Base-by-base conservation (phyloP, 1,140 invertebrate genomes). In the Dendroctonus valens region DNA sequence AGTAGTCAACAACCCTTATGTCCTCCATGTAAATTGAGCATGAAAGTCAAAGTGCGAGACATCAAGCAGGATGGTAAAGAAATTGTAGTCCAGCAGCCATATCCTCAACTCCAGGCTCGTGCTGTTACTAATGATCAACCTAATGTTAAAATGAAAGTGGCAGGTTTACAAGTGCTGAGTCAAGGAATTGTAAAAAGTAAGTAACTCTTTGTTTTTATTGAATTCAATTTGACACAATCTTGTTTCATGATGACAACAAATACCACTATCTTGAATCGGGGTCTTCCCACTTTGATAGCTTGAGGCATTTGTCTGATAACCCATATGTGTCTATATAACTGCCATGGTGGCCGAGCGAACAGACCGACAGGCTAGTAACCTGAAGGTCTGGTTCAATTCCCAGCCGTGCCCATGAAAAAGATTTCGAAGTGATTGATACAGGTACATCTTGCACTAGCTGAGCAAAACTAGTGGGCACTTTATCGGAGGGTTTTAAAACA, bases 371-470 rank as follows among this genome's bases (percentile, higher is more conserved):
- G n/a, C n/a, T n/a, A n/a, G n/a, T n/a, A n/a, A n/a, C n/a, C n/a
- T n/a, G n/a, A n/a, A n/a, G n/a, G n/a, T n/a, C n/a, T n/a, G n/a
- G n/a, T n/a, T n/a, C n/a, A n/a, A n/a, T n/a, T n/a, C n/a, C n/a
- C n/a, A n/a, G n/a, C n/a, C n/a, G n/a, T n/a, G n/a, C n/a, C n/a
- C n/a, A n/a, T n/a, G n/a, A n/a, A n/a, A n/a, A n/a, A n/a, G n/a
- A n/a, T n/a, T n/a, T n/a, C n/a, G n/a, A n/a, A n/a, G n/a, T n/a
- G n/a, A n/a, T n/a, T n/a, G n/a, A n/a, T n/a, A n/a, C n/a, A n/a
- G n/a, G n/a, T n/a, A n/a, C n/a, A n/a, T n/a, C n/a, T 75, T 90
- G 88, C 12, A 90, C 86, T 41, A 90, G 77, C 70, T 89, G 87
- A 62, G 84, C 84, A 70, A 85, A 77, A 69, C 72, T 73, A 41